A percentile compares a stretch with the other conserved stretches of the same genome.
phyloP scores from a whole-genome alignment of 2,797 vertebrate genomes.

The Pantherophis alleghaniensis region DNA sequence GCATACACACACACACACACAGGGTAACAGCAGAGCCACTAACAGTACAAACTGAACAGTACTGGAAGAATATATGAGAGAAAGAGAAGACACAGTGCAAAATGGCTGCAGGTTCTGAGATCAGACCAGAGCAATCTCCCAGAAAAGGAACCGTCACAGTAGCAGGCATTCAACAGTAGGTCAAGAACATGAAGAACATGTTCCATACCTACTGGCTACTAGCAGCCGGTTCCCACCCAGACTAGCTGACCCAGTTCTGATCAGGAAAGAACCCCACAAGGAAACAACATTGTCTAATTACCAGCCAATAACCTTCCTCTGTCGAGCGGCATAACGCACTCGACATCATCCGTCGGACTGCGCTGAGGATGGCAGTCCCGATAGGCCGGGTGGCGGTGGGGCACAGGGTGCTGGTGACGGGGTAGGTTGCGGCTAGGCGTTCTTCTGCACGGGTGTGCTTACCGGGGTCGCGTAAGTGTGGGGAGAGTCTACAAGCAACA shows the following conservation, averaged over 20 bases:
- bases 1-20: neutral
- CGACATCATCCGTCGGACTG: no score
- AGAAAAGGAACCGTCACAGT: neutral
- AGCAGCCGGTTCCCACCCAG: neutral
- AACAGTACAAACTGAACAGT: neutral
- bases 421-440: no score
- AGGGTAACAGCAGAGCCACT: neutral
- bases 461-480: no score
- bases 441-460: no score
- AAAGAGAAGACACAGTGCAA: neutral
- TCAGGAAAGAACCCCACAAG: neutral
- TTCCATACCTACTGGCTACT: neutral
- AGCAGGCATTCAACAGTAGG: neutral
- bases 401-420: no score
- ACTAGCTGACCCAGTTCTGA: neutral
- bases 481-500: no score
- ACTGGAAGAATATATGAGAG: neutral
- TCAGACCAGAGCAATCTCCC: neutral
- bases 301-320: neutral
- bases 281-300: neutral
- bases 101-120: neutral
- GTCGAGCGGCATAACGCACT: no score
- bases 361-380: no score
- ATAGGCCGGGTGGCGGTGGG: no score
- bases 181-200: neutral